Conservation (phyloP, 1,140 invertebrate species). For the Whitmania pigra region DNA sequence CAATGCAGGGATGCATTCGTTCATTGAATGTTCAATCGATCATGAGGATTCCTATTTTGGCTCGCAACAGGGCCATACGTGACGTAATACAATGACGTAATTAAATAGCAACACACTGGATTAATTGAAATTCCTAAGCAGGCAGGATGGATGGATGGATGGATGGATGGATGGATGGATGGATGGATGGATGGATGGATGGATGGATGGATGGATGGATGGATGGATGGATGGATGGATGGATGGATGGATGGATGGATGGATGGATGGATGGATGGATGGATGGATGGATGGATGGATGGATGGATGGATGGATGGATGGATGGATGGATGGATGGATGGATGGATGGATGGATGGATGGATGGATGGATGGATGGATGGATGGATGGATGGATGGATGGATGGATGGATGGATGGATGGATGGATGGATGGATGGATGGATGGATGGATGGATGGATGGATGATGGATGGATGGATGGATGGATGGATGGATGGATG, state of each 20-base stretch:
- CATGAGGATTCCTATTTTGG: neutral
- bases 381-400: neutral
- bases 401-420: neutral
- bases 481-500: neutral
- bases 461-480: too few relatives aligned
- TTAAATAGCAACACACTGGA: neutral
- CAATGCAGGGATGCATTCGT: neutral
- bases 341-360: conserved; percentile 1
- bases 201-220: conserved; percentile 7
- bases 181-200: conserved; percentile 3
- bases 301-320: conserved; percentile 3
- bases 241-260: conserved; percentile 4
- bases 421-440: conserved; percentile 1
- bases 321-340: conserved; percentile 7
- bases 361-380: conserved; percentile 4
- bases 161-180: neutral
- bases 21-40: neutral
- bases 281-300: neutral
- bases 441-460: conserved; percentile 7
- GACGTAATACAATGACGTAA: conserved; percentile 13
- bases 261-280: neutral
- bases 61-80: neutral
- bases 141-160: neutral
- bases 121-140: conserved; percentile 11
- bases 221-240: conserved; percentile 1